Conservation (phyloP, 2,797 vertebrate genomes). For the Xenops minutus region DNA sequence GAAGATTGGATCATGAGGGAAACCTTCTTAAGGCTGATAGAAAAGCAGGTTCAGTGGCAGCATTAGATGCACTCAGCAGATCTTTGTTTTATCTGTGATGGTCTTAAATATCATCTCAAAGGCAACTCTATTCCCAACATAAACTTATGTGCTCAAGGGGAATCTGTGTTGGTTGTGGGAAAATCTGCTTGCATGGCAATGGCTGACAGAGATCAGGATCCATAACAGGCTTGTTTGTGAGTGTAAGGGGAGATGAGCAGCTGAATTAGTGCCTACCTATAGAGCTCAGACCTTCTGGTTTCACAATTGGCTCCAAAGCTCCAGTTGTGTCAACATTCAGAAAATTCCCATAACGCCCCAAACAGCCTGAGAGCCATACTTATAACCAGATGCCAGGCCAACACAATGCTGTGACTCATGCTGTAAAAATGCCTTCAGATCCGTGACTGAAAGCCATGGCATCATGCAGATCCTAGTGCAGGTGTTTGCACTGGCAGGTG, state of each 20-base stretch:
- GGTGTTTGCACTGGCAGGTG: background rate
- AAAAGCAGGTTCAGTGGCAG: background rate
- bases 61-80: background rate
- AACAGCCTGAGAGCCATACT: background rate
- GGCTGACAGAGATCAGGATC: background rate
- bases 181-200: background rate
- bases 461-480: background rate
- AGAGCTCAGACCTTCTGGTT: background rate
- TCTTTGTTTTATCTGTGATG: background rate
- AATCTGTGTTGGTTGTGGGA: background rate
- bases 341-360: background rate
- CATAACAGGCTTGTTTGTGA: accelerated
- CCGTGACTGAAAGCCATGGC: background rate
- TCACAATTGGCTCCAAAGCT: background rate
- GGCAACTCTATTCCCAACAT: background rate
- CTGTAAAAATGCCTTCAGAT: background rate
- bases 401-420: background rate
- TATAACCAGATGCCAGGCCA: background rate
- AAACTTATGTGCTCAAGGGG: background rate
- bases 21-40: background rate
- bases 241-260: background rate
- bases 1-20: background rate
- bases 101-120: background rate
- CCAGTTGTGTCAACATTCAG: constrained; percentile 18
- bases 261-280: background rate